phyloP scores from a whole-genome alignment of 1,140 invertebrate species.

The Brachionus manjavacas region DNA sequence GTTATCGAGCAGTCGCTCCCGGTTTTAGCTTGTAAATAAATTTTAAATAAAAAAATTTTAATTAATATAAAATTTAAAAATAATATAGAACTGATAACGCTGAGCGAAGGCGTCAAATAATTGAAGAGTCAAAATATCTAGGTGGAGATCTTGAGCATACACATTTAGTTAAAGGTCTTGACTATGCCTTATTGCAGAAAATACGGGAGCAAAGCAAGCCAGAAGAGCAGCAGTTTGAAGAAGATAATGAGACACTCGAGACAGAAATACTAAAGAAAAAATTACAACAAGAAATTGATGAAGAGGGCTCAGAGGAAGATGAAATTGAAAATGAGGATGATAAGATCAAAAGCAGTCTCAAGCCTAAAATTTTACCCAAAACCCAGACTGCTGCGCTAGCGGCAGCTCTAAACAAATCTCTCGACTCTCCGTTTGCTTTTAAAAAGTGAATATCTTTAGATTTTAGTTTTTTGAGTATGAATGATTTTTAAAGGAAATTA shows the following conservation, averaged over 20 bases:
- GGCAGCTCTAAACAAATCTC: slow-evolving; percentile 29
- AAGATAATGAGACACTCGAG: neutral
- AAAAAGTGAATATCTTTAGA: neutral
- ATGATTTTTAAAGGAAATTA: neutral
- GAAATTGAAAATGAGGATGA: slow-evolving; percentile 20
- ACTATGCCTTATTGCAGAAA: slow-evolving; percentile 97
- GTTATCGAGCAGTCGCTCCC: slow-evolving; percentile 88
- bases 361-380: slow-evolving; percentile 25
- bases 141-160: slow-evolving; percentile 99
- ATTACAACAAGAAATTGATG: slow-evolving; percentile 70
- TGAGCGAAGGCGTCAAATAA: slow-evolving; percentile 86
- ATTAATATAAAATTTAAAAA: too few species aligned
- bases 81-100: slow-evolving; percentile 64
- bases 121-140: slow-evolving; percentile 98
- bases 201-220: slow-evolving; percentile 59
- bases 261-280: neutral
- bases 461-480: neutral
- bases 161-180: slow-evolving; percentile 98
- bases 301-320: slow-evolving; percentile 66
- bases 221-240: neutral
- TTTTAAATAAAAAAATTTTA: neutral
- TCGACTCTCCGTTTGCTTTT: neutral
- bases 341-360: slow-evolving; percentile 6
- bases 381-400: neutral
- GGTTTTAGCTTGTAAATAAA: slow-evolving; percentile 72